These are phyloP conservation scores for Dione vanillae DNA, from an alignment of 2,888 invertebrate species.

Conservation along the genomic window DNA sequence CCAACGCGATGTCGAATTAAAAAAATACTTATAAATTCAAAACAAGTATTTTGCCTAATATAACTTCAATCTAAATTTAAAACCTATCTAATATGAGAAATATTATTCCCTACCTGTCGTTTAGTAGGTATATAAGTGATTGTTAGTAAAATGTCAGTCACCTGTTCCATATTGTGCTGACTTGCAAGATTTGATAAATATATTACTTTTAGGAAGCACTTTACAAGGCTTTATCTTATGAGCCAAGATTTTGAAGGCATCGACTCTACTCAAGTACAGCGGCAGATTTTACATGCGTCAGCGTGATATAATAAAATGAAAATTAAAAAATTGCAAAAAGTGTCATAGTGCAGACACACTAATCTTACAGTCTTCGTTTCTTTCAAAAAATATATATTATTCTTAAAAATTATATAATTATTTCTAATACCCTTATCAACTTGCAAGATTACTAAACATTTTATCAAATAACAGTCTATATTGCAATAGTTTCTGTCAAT, in stretches of 20 bases:
- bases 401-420: too few species aligned
- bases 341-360: not conserved
- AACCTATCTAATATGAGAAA: too few species aligned
- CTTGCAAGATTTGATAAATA: not conserved
- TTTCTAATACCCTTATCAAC: too few species aligned
- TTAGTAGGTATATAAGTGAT: not conserved
- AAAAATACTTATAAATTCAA: too few species aligned
- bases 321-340: not conserved
- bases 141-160: slow-evolving; percentile 1
- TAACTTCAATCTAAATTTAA: too few species aligned
- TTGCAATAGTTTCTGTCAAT: slow-evolving; percentile 17
- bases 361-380: too few species aligned
- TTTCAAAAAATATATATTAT: too few species aligned
- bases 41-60: too few species aligned
- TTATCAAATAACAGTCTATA: slow-evolving; percentile 11
- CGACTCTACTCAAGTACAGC: not conserved
- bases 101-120: not conserved
- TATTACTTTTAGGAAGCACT: slow-evolving; percentile 10
- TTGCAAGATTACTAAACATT: not conserved
- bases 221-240: not conserved
- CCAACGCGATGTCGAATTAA: too few species aligned
- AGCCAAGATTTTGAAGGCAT: not conserved
- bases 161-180: slow-evolving; percentile 1
- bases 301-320: not conserved
- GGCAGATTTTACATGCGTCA: not conserved